A percentile compares a stretch with the other conserved stretches of the same genome.
phyloP scores from a whole-genome alignment of 2,888 invertebrate genomes.

The Vanessa cardui region DNA sequence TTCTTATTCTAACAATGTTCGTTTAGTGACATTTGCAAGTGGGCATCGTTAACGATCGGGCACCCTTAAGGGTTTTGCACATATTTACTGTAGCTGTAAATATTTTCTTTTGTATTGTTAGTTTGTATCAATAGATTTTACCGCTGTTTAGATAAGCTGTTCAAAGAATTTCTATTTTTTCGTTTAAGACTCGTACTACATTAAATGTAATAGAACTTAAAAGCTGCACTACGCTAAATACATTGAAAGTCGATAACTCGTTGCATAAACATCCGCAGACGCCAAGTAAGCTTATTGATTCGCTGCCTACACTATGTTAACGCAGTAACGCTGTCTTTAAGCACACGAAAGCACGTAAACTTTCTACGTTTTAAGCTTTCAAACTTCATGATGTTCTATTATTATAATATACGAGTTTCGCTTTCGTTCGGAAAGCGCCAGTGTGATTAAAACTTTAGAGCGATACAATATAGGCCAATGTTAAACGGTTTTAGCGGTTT shows the following conservation, averaged over 20 bases:
- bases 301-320: not conserved
- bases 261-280: constrained; percentile 1
- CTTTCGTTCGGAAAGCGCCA: not conserved
- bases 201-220: not conserved
- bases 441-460: not conserved
- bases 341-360: not conserved
- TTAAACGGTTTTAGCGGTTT: not conserved
- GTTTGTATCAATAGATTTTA: too few relatives aligned
- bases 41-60: too few relatives aligned
- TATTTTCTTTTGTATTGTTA: too few relatives aligned
- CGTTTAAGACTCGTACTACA: not conserved
- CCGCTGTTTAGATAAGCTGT: too few relatives aligned
- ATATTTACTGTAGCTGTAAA: too few relatives aligned
- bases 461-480: not conserved
- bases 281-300: constrained; percentile 4
- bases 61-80: too few relatives aligned
- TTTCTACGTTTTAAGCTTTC: not conserved
- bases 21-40: too few relatives aligned
- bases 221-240: constrained; percentile 5
- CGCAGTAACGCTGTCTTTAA: not conserved
- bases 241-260: not conserved
- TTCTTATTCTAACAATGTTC: too few relatives aligned
- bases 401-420: not conserved
- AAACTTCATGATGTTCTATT: not conserved
- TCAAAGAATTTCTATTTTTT: not conserved